These are phyloP conservation scores for Podarcis muralis DNA, from an alignment of 2,113 vertebrate genomes.

Conservation along the genomic window DNA sequence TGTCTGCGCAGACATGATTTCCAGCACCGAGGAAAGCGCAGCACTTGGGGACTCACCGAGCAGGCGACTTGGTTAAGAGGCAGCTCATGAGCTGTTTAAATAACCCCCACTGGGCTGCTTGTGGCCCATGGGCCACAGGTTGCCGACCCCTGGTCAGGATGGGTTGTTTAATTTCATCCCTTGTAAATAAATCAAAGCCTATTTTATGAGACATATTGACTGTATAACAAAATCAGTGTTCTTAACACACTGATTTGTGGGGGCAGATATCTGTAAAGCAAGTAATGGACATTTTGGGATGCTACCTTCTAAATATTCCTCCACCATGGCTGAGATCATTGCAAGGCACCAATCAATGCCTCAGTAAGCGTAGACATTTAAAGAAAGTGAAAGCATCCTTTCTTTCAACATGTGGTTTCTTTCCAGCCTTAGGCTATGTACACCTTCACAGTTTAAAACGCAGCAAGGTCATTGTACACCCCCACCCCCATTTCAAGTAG, in stretches of 20 bases:
- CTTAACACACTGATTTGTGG: background rate
- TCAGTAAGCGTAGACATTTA: background rate
- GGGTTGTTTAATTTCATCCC: slow-evolving; percentile 1
- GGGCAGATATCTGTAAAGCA: background rate
- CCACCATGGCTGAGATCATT: background rate
- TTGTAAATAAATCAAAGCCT: background rate
- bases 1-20: background rate
- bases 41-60: too few species aligned
- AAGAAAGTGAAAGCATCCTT: background rate
- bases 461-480: too few species aligned
- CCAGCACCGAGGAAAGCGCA: too few species aligned
- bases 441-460: too few species aligned
- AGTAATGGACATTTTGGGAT: background rate
- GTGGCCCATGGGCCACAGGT: too few species aligned
- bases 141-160: background rate
- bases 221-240: background rate
- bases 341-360: background rate
- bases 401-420: background rate
- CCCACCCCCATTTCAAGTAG: too few species aligned
- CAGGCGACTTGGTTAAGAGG: too few species aligned
- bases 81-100: too few species aligned
- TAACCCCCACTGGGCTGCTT: too few species aligned
- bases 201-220: slow-evolving; percentile 19
- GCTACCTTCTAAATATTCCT: background rate
- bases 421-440: background rate